Conservation (phyloP, 2,113 vertebrate species). For the Protobothrops flavoviridis region DNA sequence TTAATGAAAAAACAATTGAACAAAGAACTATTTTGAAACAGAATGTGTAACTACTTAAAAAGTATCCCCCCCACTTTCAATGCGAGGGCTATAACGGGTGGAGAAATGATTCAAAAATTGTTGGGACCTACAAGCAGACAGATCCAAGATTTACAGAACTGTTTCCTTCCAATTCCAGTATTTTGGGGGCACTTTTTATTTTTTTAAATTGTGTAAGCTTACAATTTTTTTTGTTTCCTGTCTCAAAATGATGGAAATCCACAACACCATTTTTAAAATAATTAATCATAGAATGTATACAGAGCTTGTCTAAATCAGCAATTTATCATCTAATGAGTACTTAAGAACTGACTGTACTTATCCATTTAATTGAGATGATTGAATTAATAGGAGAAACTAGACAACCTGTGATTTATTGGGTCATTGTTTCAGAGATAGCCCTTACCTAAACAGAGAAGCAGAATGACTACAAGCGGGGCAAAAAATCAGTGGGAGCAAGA, state of each 20-base stretch:
- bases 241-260: background rate
- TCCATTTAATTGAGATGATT: background rate
- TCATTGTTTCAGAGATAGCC: background rate
- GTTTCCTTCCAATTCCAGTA: background rate
- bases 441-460: background rate
- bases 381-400: background rate
- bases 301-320: background rate
- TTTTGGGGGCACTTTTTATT: background rate
- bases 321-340: background rate
- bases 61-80: too few species aligned
- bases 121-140: background rate
- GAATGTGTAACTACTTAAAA: background rate
- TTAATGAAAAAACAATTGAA: background rate
- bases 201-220: background rate
- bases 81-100: background rate
- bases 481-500: background rate
- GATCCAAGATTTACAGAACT: background rate
- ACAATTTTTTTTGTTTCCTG: background rate
- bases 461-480: background rate
- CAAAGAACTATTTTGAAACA: background rate
- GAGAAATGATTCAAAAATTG: background rate
- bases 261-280: background rate
- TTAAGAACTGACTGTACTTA: background rate
- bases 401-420: background rate
- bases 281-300: background rate